Evolutionary conservation across 1,140 invertebrate species (phyloP).

Genomic region (Manduca sexta): DNA sequence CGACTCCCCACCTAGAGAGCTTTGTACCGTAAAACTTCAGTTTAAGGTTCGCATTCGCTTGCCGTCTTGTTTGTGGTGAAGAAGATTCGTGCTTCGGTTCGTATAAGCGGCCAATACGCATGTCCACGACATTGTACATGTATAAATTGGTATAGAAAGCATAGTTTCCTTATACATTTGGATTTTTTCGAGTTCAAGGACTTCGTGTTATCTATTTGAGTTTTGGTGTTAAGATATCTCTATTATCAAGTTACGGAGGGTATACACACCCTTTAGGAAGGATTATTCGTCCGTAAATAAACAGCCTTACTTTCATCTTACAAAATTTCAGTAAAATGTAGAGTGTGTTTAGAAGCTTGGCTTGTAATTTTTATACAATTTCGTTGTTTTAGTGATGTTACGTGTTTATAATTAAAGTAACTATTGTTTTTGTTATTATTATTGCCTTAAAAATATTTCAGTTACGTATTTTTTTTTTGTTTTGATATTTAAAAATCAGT

Average conservation of each 20-base stretch:
- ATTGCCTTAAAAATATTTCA: too few species aligned
- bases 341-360: too few species aligned
- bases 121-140: conserved; percentile 61
- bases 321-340: too few species aligned
- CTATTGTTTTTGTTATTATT: too few species aligned
- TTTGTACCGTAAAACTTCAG: conserved; percentile 21
- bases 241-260: conserved; percentile 18
- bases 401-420: too few species aligned
- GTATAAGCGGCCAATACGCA: conserved; percentile 69
- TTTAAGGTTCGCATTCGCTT: conserved; percentile 36
- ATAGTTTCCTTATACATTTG: conserved; percentile 68
- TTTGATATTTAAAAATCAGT: too few species aligned
- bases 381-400: too few species aligned
- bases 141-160: conserved; percentile 61
- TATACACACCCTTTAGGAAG: too few species aligned
- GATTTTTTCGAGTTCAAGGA: conserved; percentile 69
- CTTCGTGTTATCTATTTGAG: conserved; percentile 54
- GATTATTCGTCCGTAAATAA: too few species aligned
- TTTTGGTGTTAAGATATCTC: conserved; percentile 24
- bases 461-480: too few species aligned
- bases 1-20: conserved; percentile 23
- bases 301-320: too few species aligned
- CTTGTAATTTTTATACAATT: too few species aligned
- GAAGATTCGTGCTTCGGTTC: conserved; percentile 63
- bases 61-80: conserved; percentile 34